Percentiles rank a stretch among this genome's conserved stretches.
phyloP scores from a whole-genome alignment of 2,113 vertebrate genomes.

The Dromas ardeola region DNA sequence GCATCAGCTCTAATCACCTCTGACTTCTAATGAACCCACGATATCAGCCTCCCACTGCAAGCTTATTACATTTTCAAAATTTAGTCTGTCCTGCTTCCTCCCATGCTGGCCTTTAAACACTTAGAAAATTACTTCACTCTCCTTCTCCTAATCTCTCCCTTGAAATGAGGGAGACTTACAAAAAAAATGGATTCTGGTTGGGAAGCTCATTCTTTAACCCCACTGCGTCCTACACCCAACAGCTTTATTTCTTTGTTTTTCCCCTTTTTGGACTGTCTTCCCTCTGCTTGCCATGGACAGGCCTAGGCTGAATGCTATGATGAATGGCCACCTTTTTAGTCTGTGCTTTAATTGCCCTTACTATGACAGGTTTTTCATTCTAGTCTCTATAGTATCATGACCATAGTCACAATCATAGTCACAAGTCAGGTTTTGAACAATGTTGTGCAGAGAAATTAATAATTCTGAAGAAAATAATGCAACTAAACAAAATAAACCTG shows the following conservation, averaged over 20 bases:
- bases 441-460: not conserved
- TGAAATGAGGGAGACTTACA: not conserved
- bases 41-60: not conserved
- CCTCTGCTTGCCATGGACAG: not conserved
- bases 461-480: not conserved
- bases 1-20: not conserved
- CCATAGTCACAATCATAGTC: not conserved
- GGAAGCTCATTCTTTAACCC: not conserved
- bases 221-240: not conserved
- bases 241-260: not conserved
- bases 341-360: not conserved
- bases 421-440: not conserved
- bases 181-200: not conserved
- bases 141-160: not conserved
- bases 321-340: not conserved
- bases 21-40: not conserved
- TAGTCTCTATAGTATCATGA: not conserved
- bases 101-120: not conserved
- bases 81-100: not conserved
- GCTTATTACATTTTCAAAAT: not conserved
- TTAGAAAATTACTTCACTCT: not conserved
- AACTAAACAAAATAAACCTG: not conserved
- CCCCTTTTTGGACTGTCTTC: not conserved
- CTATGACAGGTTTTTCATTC: not conserved
- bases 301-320: not conserved